Base-by-base conservation (phyloP, 2,888 invertebrate species). In the Terebella lapidaria region DNA sequence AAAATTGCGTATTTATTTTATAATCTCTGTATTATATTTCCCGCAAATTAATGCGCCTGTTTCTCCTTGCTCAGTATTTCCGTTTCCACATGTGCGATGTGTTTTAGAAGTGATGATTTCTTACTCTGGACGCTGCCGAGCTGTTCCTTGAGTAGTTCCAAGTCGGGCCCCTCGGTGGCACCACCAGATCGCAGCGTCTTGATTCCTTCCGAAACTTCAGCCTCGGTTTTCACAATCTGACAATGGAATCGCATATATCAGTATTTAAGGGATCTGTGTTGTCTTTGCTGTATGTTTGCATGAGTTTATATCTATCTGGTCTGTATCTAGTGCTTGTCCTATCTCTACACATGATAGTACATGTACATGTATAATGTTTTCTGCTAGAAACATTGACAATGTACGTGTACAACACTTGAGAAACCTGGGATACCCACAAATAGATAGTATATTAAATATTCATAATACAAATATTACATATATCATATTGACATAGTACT, bases 21-120 rank as follows among this genome's bases (percentile, higher is more conserved):
- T n/a, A n/a, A n/a, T n/a, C n/a, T n/a, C n/a, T n/a, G n/a, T n/a
- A n/a, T n/a, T n/a, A n/a, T n/a, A n/a, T n/a, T n/a, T n/a, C n/a
- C n/a, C n/a, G n/a, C n/a, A n/a, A n/a, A n/a, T n/a, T n/a, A n/a
- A n/a, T n/a, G n/a, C n/a, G n/a, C n/a, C n/a, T n/a, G 24, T 55
- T 55, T 55, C 46, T 74, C 72, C 60, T 75, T 75, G 56, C 63
- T 69, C 10, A 56, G 29, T 26, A 75, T 73, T 29, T 74, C 72
- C n/a, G 68, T 65, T 35, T 75, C 75, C 3, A 70, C 51, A 1
- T 63, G 56, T 3, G 71, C 62, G 53, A 73, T 69, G 58, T 69
- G 61, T 59, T 70, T 72, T 26, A 75, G 58, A 18, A 74, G 62
- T 42, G 70, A 68, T 18, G 67, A 67, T 60, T 73, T 73, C 53